phyloP scores from a whole-genome alignment of 1,140 invertebrate genomes.

The Mesaphorura yosii region DNA sequence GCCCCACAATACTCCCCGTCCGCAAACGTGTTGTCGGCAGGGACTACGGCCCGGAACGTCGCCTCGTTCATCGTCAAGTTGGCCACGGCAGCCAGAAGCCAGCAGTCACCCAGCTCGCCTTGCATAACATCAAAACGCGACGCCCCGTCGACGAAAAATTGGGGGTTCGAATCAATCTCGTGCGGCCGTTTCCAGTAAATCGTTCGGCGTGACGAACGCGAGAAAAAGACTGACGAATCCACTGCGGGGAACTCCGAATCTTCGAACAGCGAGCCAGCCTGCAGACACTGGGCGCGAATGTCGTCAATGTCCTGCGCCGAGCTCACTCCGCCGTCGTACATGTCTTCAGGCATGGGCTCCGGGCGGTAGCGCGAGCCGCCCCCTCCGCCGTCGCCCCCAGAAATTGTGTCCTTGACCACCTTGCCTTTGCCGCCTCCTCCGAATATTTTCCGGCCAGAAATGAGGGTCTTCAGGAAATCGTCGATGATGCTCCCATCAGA shows the following conservation, averaged over 20 bases:
- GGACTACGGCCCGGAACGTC: conserved; percentile 85
- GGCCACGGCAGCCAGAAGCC: conserved; percentile 88
- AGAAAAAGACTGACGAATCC: conserved; percentile 68
- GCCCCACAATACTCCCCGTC: conserved; percentile 82
- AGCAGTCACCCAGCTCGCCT: conserved; percentile 92
- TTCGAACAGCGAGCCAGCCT: conserved; percentile 62
- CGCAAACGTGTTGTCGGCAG: conserved; percentile 79
- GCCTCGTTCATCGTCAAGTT: conserved; percentile 79
- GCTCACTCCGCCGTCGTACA: conserved; percentile 36
- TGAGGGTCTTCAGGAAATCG: conserved; percentile 25
- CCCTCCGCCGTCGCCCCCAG: conserved; percentile 38
- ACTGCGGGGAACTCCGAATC: conserved; percentile 71
- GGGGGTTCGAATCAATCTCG: conserved; percentile 79
- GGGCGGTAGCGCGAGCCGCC: conserved; percentile 41
- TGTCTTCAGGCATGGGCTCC: conserved; percentile 32
- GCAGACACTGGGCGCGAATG: conserved; percentile 55
- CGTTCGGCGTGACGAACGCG: conserved; percentile 52
- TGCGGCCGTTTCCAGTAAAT: conserved; percentile 74
- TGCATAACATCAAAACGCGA: conserved; percentile 89
- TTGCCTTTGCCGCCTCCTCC: conserved; percentile 10
- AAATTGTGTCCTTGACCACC: neutral
- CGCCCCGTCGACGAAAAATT: conserved; percentile 85
- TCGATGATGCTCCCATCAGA: conserved; percentile 27
- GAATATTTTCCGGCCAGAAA: conserved; percentile 28
- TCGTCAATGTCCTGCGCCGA: conserved; percentile 66